These are phyloP conservation scores for Pseudorectes ferrugineus DNA, from an alignment of 2,113 vertebrate species.

Conservation along the genomic window DNA sequence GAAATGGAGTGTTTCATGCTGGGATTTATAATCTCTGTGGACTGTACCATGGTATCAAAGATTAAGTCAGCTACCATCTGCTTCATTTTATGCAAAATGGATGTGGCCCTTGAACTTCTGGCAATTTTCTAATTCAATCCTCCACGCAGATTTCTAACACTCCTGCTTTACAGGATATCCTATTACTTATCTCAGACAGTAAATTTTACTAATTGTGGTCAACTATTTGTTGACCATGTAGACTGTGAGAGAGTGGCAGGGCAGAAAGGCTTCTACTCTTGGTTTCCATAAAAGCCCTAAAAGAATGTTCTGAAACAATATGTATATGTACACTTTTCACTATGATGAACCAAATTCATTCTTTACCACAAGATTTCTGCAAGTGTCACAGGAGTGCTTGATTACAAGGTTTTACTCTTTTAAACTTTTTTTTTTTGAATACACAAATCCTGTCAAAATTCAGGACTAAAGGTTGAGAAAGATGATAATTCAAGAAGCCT, in stretches of 20 bases:
- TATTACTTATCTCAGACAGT: background rate
- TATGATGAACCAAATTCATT: background rate
- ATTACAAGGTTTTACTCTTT: background rate
- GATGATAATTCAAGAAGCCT: background rate
- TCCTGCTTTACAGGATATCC: background rate
- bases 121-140: slow-evolving; percentile 21
- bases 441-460: background rate
- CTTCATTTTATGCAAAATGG: slow-evolving; percentile 57
- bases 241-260: background rate
- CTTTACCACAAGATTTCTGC: background rate
- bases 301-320: background rate
- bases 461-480: background rate
- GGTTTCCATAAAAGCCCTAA: background rate
- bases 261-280: background rate
- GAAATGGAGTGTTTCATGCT: background rate
- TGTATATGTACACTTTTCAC: background rate
- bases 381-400: background rate
- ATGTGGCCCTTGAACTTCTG: slow-evolving; percentile 44
- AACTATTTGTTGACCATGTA: background rate
- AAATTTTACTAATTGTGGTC: background rate
- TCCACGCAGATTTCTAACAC: background rate
- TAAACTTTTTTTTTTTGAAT: background rate
- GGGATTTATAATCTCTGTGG: slow-evolving; percentile 44
- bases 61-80: slow-evolving; percentile 58
- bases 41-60: background rate